A percentile compares a stretch with the other conserved stretches of the same genome.
Conservation (phyloP, 1,140 invertebrate species). For the Drosophila melanica region DNA sequence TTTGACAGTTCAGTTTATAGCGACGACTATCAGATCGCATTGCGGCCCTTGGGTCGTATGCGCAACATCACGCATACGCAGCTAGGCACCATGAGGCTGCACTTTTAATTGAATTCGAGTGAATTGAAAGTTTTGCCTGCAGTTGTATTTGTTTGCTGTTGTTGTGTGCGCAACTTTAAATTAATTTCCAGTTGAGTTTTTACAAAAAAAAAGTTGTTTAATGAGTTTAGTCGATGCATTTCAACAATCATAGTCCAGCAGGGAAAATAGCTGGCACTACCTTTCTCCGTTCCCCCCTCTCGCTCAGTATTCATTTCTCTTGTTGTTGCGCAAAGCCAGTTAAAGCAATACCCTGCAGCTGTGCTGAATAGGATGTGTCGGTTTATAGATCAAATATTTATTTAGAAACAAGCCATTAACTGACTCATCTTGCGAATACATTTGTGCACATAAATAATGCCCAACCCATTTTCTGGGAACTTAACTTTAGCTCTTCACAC, state of each 20-base stretch:
- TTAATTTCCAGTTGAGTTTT: constrained; percentile 68
- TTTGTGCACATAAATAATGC: not conserved
- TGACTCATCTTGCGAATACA: constrained; percentile 4
- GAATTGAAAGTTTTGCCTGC: constrained; percentile 63
- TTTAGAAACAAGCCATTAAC: not conserved
- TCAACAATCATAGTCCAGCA: constrained; percentile 44
- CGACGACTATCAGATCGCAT: constrained; percentile 30
- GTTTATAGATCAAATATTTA: constrained; percentile 3
- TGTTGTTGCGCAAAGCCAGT: not conserved
- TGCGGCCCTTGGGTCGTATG: constrained; percentile 61
- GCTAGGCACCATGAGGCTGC: constrained; percentile 58
- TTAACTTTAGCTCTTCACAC: constrained; percentile 7
- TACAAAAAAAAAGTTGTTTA: constrained; percentile 62
- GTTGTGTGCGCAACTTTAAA: constrained; percentile 58
- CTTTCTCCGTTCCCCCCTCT: not conserved
- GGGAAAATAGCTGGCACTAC: constrained; percentile 19
- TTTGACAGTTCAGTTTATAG: constrained; percentile 53
- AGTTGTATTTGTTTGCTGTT: constrained; percentile 25
- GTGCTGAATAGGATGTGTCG: constrained; percentile 2
- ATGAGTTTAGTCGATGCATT: constrained; percentile 73
- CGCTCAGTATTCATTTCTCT: not conserved
- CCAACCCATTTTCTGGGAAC: constrained; percentile 34
- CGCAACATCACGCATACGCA: constrained; percentile 76
- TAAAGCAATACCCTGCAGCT: not conserved
- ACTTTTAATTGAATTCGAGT: constrained; percentile 70